phyloP scores from a whole-genome alignment of 2,113 vertebrate genomes.

The Zosterops borbonicus region DNA sequence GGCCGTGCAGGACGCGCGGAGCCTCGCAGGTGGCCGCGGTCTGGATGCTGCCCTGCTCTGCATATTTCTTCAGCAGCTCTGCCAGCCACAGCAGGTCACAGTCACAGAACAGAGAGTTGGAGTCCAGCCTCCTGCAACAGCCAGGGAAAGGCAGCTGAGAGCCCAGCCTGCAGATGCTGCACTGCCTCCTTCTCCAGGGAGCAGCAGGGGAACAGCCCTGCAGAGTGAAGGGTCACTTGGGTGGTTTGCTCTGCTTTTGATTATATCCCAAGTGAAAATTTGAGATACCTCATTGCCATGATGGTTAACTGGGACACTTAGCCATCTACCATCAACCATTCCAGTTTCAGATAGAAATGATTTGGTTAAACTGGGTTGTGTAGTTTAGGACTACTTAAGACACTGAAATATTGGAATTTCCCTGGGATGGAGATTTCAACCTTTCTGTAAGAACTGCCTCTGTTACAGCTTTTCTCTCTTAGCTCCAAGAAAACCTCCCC shows the following conservation, averaged over 20 bases:
- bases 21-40: slow-evolving; percentile 86
- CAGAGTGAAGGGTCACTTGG: fast-evolving
- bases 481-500: background rate
- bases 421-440: background rate
- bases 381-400: background rate
- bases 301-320: background rate
- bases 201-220: background rate
- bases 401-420: background rate
- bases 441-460: background rate
- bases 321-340: background rate
- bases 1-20: slow-evolving; percentile 81
- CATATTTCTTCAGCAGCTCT: slow-evolving; percentile 82
- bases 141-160: background rate
- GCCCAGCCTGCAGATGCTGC: background rate
- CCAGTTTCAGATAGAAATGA: background rate
- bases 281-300: background rate
- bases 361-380: background rate
- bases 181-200: background rate
- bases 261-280: background rate
- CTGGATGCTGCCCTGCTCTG: slow-evolving; percentile 84
- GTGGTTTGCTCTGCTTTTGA: background rate
- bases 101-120: slow-evolving; percentile 85
- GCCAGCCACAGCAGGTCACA: slow-evolving; percentile 90
- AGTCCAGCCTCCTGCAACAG: slow-evolving; percentile 83
- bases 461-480: background rate